These are phyloP conservation scores for Pharmacophagus antenor DNA, from an alignment of 2,888 invertebrate species.

Conservation along the genomic window DNA sequence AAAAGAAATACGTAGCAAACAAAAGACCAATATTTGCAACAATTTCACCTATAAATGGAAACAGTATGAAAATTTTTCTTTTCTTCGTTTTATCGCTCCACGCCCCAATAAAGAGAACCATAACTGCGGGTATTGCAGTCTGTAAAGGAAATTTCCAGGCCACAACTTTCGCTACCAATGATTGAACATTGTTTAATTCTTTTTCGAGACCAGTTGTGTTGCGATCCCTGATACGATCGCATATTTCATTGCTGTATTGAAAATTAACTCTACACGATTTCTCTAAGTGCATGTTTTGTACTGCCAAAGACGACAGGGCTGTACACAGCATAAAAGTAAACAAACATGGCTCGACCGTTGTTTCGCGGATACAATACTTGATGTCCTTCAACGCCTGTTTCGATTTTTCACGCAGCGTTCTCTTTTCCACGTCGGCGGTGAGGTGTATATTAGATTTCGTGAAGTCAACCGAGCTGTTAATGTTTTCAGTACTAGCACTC, in stretches of 20 bases:
- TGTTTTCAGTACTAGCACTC: slow-evolving; percentile 57
- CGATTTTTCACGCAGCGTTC: slow-evolving; percentile 59
- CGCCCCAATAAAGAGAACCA: slow-evolving; percentile 81
- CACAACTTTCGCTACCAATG: slow-evolving; percentile 74
- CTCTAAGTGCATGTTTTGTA: slow-evolving; percentile 81
- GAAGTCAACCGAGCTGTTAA: slow-evolving; percentile 53
- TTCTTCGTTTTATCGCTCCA: slow-evolving; percentile 83
- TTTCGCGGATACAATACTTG: slow-evolving; percentile 58
- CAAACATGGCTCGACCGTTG: slow-evolving; percentile 84
- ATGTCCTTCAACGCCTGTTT: slow-evolving; percentile 61
- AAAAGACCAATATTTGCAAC: slow-evolving; percentile 76
- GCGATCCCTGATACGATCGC: slow-evolving; percentile 69
- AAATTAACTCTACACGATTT: slow-evolving; percentile 81
- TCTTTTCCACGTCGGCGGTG: slow-evolving; percentile 48
- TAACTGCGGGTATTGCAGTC: slow-evolving; percentile 79
- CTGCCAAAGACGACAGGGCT: slow-evolving; percentile 82
- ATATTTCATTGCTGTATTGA: slow-evolving; percentile 73
- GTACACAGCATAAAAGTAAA: slow-evolving; percentile 84
- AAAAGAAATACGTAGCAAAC: slow-evolving; percentile 79
- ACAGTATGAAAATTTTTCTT: slow-evolving; percentile 80
- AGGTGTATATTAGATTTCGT: slow-evolving; percentile 64
- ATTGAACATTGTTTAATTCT: slow-evolving; percentile 68
- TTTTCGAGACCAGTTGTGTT: slow-evolving; percentile 68
- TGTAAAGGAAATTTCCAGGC: slow-evolving; percentile 82
- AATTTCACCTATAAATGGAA: slow-evolving; percentile 80